phyloP scores from a whole-genome alignment of 1,140 invertebrate genomes.

The Hylaeus anthracinus region DNA sequence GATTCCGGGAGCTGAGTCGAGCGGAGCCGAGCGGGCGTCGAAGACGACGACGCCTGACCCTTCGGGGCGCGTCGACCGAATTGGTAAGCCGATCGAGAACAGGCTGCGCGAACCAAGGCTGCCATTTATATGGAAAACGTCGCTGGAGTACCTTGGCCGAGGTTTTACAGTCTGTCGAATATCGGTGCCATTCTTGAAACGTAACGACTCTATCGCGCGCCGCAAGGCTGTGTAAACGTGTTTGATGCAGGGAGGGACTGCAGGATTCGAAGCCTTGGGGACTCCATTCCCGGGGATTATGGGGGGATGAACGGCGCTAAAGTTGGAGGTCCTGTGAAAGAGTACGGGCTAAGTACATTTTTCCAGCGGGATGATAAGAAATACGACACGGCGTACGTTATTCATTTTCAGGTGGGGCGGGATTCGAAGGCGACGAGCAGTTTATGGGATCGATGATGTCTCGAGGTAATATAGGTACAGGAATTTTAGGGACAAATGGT shows the following conservation, averaged over 20 bases:
- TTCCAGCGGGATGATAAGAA: background rate
- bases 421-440: no score
- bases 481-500: no score
- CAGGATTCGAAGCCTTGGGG: background rate
- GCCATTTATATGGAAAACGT: constrained; percentile 53
- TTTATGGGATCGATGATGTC: no score
- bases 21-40: no score
- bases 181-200: constrained; percentile 4
- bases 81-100: constrained; percentile 42
- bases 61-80: constrained; percentile 43
- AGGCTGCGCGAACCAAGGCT: constrained; percentile 33
- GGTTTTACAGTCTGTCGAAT: constrained; percentile 37
- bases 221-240: background rate
- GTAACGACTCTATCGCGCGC: background rate
- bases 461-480: no score
- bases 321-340: background rate
- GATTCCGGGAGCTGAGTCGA: constrained; percentile 33
- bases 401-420: no score
- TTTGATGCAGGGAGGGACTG: background rate
- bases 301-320: background rate
- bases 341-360: background rate
- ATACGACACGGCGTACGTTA: no score
- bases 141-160: constrained; percentile 3
- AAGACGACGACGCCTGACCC: constrained; percentile 18
- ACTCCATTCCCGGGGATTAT: background rate